Percentiles rank a stretch among this genome's conserved stretches.
Conservation (phyloP, 2,797 vertebrate genomes). For the Bryconaethiops microstoma region DNA sequence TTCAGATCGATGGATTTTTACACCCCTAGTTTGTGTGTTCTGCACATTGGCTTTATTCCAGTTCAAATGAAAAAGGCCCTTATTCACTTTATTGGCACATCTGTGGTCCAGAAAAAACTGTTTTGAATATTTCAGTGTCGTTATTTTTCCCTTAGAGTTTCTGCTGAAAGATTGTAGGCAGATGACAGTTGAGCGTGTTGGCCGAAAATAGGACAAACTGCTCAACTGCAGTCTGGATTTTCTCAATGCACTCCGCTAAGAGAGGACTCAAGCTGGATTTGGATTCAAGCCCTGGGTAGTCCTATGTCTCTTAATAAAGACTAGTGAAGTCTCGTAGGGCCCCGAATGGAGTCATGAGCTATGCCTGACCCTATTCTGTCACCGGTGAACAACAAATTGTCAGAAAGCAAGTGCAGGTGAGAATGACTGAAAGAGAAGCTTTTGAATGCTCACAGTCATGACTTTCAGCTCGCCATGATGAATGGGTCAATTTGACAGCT, state of each 20-base stretch:
- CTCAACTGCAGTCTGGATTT: background rate
- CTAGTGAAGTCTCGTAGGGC: background rate
- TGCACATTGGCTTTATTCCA: background rate
- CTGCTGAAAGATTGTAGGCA: background rate
- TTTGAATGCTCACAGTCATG: background rate
- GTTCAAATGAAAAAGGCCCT: background rate
- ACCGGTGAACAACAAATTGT: background rate
- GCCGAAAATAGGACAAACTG: background rate
- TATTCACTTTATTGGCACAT: background rate
- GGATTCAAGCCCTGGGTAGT: background rate
- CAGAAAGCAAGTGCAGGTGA: conserved; percentile 29
- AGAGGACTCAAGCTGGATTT: background rate
- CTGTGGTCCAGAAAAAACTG: background rate
- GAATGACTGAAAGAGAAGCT: background rate
- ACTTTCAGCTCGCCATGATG: background rate
- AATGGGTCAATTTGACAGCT: background rate
- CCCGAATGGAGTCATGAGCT: background rate
- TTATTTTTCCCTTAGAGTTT: background rate
- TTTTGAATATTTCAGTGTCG: background rate
- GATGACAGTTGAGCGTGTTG: background rate
- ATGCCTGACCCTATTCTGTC: conserved; percentile 14
- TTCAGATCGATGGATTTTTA: background rate
- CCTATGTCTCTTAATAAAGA: background rate
- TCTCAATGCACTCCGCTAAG: background rate
- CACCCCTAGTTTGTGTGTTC: background rate